Percentiles rank a stretch among this genome's conserved stretches.
These are phyloP conservation scores for Stegodyphus dumicola DNA, from an alignment of 1,140 invertebrate genomes.

Conservation along the genomic window DNA sequence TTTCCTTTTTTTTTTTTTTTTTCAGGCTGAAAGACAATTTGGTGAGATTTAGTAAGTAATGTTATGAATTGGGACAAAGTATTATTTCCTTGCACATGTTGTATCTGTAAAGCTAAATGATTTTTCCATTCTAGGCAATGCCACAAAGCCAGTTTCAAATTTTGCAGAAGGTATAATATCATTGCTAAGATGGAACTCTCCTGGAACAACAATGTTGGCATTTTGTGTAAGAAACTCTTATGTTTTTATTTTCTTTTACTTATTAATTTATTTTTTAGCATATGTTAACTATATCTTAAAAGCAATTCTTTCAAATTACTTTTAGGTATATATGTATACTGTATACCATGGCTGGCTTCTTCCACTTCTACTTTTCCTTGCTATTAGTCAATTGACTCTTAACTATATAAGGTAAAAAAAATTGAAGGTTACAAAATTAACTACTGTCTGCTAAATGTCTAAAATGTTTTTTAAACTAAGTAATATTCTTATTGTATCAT, in stretches of 20 bases:
- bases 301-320: neutral
- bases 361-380: conserved; percentile 60
- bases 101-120: neutral
- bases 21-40: conserved; percentile 60
- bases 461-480: no score
- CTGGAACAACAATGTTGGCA: conserved; percentile 60
- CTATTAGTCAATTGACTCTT: conserved; percentile 60
- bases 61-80: neutral
- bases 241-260: neutral
- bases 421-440: no score
- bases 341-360: conserved; percentile 63
- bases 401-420: conserved; percentile 61
- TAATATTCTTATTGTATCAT: no score
- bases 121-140: conserved; percentile 44
- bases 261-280: neutral
- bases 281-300: no score
- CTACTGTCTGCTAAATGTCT: no score
- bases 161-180: conserved; percentile 27
- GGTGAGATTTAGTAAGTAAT: conserved; percentile 60
- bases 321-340: conserved; percentile 62
- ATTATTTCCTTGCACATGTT: neutral
- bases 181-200: conserved; percentile 56
- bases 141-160: conserved; percentile 60
- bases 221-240: conserved; percentile 50
- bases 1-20: neutral